These are phyloP conservation scores for Phalacrocorax aristotelis DNA, from an alignment of 2,113 vertebrate species.

Conservation along the genomic window DNA sequence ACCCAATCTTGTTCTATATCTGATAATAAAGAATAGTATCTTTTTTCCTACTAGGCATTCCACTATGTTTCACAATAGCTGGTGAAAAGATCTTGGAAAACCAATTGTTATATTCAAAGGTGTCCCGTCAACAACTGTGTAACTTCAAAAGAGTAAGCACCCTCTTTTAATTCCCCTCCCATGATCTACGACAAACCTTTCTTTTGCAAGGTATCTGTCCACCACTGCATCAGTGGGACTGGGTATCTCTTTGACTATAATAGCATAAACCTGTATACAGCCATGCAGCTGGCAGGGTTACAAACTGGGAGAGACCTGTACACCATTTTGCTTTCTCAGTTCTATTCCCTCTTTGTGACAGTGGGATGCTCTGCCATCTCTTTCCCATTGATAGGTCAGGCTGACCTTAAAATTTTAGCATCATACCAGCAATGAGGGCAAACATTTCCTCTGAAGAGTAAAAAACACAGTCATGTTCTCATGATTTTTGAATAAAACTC, in stretches of 20 bases:
- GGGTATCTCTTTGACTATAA: neutral
- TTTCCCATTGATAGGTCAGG: neutral
- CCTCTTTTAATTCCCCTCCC: neutral
- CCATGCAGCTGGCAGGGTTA: neutral
- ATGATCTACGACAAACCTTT: neutral
- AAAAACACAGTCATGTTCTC: neutral
- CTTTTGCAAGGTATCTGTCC: neutral
- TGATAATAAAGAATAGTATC: neutral
- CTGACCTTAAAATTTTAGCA: neutral
- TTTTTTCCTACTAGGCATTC: neutral
- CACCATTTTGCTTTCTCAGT: neutral
- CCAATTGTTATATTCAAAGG: neutral
- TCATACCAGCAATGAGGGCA: neutral
- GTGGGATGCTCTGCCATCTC: neutral
- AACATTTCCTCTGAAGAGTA: neutral
- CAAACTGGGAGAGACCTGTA: neutral
- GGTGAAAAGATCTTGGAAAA: neutral
- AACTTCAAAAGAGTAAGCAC: neutral
- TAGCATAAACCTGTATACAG: neutral
- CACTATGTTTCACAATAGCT: neutral
- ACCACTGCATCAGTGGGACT: neutral
- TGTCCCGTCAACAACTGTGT: neutral
- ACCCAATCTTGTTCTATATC: neutral
- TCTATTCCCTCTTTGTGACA: neutral
- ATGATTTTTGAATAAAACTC: neutral